Evolutionary conservation across 2,797 vertebrate genomes (phyloP).

Genomic region (Sorex maritimensis): DNA sequence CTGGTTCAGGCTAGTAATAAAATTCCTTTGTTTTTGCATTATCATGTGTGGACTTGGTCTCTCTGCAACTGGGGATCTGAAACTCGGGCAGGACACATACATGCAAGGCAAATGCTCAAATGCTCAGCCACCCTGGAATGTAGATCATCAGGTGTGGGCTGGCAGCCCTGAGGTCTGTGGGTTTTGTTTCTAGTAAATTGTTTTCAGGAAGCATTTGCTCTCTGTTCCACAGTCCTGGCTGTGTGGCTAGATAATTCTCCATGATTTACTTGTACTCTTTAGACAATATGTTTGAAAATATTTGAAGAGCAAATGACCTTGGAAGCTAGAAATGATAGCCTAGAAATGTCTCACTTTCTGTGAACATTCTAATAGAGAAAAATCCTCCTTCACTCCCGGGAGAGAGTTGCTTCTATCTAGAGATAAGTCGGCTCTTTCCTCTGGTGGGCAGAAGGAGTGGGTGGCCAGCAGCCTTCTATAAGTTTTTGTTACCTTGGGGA

Average conservation of each 20-base stretch:
- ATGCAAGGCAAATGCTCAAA: too few relatives aligned
- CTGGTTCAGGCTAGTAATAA: too few relatives aligned
- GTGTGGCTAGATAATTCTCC: background rate
- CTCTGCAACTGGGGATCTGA: too few relatives aligned
- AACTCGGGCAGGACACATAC: too few relatives aligned
- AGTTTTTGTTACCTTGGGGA: slow-evolving; percentile 1
- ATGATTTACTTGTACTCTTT: background rate
- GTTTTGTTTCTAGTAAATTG: background rate
- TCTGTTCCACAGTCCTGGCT: background rate
- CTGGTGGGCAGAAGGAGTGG: background rate
- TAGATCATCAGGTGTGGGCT: background rate
- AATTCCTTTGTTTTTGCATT: too few relatives aligned
- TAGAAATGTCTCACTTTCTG: background rate
- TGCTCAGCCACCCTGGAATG: too few relatives aligned
- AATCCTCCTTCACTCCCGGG: background rate
- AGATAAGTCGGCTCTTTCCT: background rate
- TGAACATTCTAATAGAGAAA: background rate
- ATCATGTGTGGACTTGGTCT: too few relatives aligned
- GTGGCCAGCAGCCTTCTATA: background rate
- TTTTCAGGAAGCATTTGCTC: background rate
- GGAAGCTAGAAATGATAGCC: slow-evolving; percentile 23
- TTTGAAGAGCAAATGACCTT: slow-evolving; percentile 30
- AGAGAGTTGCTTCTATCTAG: background rate
- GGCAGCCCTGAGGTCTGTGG: background rate
- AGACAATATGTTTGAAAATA: background rate